Base-by-base conservation (phyloP, 1,140 invertebrate species). In the Hormaphis cornu region DNA sequence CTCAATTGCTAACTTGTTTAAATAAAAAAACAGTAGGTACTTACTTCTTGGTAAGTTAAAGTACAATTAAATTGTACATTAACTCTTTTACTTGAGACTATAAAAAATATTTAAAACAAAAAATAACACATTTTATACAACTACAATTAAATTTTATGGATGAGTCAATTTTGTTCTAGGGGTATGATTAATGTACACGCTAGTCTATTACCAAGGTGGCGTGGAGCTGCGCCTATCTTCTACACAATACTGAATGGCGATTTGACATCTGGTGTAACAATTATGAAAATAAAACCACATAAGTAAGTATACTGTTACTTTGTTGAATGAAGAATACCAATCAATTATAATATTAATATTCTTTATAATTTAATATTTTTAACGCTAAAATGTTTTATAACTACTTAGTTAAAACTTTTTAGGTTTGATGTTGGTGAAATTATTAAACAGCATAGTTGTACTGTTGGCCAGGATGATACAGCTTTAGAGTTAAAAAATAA, bases 121-220 rank as follows among this genome's bases (percentile, higher is more conserved):
- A n/a, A n/a, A n/a, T n/a, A n/a, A n/a, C n/a, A n/a, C n/a, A n/a
- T n/a, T n/a, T n/a, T n/a, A n/a, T n/a, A n/a, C n/a, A n/a, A n/a
- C n/a, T n/a, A n/a, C n/a, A n/a, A n/a, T 72, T 72, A 59, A 74
- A 42, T 71, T 33, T 69, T 48, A n/a, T 30, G 4, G 9, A 20
- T 26, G 3, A 26, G 30, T 46, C 66, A 35, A 42, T 59, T 28
- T 50, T 54, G 24, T 82, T 82, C 72, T 75, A 94, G 91, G 78
- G 94, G 94, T 16, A 91, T 94, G 81, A 79, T 94, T 42, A 95
- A 95, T 82, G 86, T 97, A 1, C 95, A 98, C 80, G 90, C 86
- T 12, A 95, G 92, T 79, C 76, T 98, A 35, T 77, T 98, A 73
- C 95, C 95, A 28, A 81, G 89, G 71, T 98, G 93, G 91, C 81